A percentile compares a stretch with the other conserved stretches of the same genome.
Conservation (phyloP, 2,113 vertebrate species). For the Trichechus manatus region DNA sequence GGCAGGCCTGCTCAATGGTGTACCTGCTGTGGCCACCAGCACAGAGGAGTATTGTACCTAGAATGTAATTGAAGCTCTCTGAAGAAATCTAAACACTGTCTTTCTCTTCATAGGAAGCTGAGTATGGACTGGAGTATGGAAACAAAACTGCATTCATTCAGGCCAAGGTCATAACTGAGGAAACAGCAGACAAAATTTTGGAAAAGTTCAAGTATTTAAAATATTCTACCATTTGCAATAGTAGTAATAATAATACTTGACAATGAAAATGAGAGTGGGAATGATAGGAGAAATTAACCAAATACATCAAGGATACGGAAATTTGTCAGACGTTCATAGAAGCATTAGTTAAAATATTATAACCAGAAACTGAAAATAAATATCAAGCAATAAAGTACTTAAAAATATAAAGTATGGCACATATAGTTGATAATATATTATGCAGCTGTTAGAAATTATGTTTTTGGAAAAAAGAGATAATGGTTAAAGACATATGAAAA, state of each 20-base stretch:
- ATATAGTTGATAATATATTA: background rate
- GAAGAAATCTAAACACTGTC: background rate
- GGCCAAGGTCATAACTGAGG: background rate
- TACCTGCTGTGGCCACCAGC: background rate
- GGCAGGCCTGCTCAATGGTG: conserved; percentile 61
- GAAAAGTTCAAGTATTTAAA: conserved; percentile 51
- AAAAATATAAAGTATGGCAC: background rate
- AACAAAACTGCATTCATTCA: background rate
- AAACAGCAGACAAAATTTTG: background rate
- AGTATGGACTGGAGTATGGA: background rate
- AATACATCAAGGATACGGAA: background rate
- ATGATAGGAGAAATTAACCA: background rate
- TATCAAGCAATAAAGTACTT: background rate
- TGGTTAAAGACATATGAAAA: background rate
- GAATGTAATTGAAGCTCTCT: background rate
- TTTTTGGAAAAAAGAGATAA: background rate
- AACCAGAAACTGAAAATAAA: background rate
- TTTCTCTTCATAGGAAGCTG: background rate
- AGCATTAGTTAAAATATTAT: background rate
- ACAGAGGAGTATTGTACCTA: conserved; percentile 44
- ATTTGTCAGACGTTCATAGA: background rate
- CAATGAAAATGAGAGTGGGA: background rate
- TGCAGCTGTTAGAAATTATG: background rate
- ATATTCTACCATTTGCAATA: conserved; percentile 17
- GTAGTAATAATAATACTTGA: background rate